These are phyloP conservation scores for Escarpia spicata DNA, from an alignment of 2,888 invertebrate species.

Conservation along the genomic window DNA sequence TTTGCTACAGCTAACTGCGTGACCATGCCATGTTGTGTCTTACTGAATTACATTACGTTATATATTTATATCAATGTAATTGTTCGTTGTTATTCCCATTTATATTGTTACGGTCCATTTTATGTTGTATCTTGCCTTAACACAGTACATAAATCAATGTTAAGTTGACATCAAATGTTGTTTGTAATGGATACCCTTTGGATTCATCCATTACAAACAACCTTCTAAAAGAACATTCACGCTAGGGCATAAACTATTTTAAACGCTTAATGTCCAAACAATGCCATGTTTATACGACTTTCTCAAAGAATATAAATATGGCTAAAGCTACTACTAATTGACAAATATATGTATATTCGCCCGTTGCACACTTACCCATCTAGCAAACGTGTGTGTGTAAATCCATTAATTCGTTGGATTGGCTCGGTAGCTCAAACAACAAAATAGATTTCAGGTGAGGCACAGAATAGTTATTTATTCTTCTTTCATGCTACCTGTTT, in stretches of 20 bases:
- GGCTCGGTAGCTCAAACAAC: background rate
- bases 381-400: background rate
- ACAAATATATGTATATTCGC: background rate
- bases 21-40: too few relatives aligned
- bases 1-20: too few relatives aligned
- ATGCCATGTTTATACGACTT: background rate
- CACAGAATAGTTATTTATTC: background rate
- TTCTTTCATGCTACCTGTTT: background rate
- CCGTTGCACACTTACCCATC: background rate
- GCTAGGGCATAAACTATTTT: background rate
- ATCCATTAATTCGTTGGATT: background rate
- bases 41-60: background rate
- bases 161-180: too few relatives aligned
- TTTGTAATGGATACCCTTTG: too few relatives aligned
- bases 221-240: background rate
- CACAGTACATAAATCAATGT: too few relatives aligned
- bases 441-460: background rate
- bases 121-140: too few relatives aligned
- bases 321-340: background rate
- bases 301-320: background rate
- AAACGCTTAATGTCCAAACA: background rate
- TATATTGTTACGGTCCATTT: too few relatives aligned
- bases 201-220: too few relatives aligned
- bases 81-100: too few relatives aligned
- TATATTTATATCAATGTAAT: background rate